A percentile compares a stretch with the other conserved stretches of the same genome.
Conservation (phyloP, 2,113 vertebrate genomes). For the Psephotus haematonotus region DNA sequence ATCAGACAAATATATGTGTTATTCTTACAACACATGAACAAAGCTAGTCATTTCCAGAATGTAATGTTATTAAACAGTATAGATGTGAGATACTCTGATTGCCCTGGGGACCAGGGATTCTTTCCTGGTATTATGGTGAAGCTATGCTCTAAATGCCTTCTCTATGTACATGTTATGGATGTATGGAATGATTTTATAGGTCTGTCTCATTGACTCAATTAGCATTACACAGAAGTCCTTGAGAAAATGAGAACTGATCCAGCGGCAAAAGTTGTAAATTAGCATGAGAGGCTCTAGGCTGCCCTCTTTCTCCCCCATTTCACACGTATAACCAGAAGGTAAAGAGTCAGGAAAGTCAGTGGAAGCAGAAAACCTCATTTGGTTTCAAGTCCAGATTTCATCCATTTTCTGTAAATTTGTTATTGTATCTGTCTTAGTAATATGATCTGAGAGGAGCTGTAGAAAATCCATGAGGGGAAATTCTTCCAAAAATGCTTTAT, state of each 20-base stretch:
- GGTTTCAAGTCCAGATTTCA: slow-evolving; percentile 4
- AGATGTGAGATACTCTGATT: background rate
- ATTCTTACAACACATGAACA: background rate
- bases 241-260: background rate
- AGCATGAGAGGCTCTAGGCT: background rate
- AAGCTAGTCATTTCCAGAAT: background rate
- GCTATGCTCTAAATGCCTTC: background rate
- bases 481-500: slow-evolving; percentile 22
- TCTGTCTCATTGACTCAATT: background rate
- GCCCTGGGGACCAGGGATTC: background rate
- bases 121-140: background rate
- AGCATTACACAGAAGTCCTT: background rate
- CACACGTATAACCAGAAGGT: background rate
- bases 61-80: background rate
- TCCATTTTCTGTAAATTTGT: slow-evolving; percentile 14
- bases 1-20: background rate
- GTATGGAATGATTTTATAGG: background rate
- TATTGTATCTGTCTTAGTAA: slow-evolving; percentile 10
- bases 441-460: background rate
- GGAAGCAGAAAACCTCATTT: background rate
- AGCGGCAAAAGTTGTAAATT: background rate
- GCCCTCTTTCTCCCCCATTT: background rate
- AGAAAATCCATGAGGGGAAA: background rate
- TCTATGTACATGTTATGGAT: background rate
- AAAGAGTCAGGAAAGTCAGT: background rate